Evolutionary conservation across 2,113 vertebrate species (phyloP).

Genomic region (Scalopus aquaticus): DNA sequence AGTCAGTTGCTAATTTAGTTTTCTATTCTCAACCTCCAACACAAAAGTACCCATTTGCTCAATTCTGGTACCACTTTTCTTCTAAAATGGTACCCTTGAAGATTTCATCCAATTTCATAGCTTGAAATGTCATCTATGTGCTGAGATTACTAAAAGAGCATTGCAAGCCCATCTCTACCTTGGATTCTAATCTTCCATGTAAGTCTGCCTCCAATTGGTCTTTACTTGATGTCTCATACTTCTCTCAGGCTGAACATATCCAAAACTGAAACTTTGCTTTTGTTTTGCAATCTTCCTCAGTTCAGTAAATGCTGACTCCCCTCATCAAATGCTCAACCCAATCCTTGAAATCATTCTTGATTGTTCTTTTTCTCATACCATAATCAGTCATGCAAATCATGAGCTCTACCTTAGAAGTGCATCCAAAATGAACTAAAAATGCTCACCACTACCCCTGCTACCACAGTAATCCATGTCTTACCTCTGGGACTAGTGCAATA

Average conservation of each 20-base stretch:
- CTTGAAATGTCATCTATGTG: background rate
- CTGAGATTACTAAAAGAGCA: background rate
- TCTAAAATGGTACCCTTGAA: background rate
- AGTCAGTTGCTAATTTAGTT: background rate
- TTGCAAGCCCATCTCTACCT: background rate
- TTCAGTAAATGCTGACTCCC: background rate
- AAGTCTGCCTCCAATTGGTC: background rate
- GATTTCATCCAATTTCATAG: background rate
- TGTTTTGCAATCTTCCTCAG: background rate
- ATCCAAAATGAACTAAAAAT: background rate
- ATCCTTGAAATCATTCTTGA: background rate
- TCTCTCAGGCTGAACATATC: background rate
- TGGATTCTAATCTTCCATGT: background rate
- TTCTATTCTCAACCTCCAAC: background rate
- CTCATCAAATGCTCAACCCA: background rate
- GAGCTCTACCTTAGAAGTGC: background rate
- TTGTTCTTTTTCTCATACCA: background rate
- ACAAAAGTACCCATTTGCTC: background rate
- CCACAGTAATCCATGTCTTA: background rate
- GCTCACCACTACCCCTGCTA: background rate
- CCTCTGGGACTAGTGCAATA: background rate
- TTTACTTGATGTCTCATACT: background rate
- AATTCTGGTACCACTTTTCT: background rate
- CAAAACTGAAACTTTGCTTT: background rate
- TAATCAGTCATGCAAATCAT: background rate